Percentiles rank a stretch among this genome's conserved stretches.
These are phyloP conservation scores for Perdita meconis DNA, from an alignment of 2,888 invertebrate species.

Conservation along the genomic window DNA sequence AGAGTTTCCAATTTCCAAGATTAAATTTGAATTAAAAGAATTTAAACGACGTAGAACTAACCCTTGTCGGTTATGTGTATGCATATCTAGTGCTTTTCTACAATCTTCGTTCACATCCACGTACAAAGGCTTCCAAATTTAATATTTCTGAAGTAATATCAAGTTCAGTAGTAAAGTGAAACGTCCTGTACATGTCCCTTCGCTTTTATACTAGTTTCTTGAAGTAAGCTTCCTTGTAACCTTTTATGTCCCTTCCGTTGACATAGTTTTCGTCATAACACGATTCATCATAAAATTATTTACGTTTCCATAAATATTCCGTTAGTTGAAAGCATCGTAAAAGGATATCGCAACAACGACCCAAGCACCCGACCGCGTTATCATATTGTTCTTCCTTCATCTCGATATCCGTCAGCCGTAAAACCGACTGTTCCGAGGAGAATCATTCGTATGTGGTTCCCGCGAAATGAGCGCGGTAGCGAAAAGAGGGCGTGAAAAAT, in stretches of 20 bases:
- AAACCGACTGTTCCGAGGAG: conserved; percentile 35
- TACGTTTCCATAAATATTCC: background rate
- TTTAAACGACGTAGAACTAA: background rate
- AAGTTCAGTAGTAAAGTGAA: background rate
- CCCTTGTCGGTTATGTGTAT: no score
- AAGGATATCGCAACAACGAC: background rate
- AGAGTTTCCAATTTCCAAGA: background rate
- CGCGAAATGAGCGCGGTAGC: background rate
- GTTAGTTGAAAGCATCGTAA: background rate
- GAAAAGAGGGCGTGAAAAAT: conserved; percentile 34
- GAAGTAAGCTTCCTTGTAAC: background rate
- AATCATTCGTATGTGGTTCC: conserved; percentile 38
- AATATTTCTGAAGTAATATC: background rate
- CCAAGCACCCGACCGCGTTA: background rate
- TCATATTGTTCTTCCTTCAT: background rate
- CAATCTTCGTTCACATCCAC: background rate
- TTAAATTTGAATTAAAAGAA: background rate
- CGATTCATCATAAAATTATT: background rate
- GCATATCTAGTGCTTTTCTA: no score
- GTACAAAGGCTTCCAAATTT: background rate
- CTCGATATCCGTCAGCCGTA: conserved; percentile 19
- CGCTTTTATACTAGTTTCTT: background rate
- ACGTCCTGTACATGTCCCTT: background rate
- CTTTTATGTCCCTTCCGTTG: background rate
- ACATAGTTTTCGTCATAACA: background rate